Conservation (phyloP, 1,140 invertebrate species). For the Phenacoccus solenopsis region DNA sequence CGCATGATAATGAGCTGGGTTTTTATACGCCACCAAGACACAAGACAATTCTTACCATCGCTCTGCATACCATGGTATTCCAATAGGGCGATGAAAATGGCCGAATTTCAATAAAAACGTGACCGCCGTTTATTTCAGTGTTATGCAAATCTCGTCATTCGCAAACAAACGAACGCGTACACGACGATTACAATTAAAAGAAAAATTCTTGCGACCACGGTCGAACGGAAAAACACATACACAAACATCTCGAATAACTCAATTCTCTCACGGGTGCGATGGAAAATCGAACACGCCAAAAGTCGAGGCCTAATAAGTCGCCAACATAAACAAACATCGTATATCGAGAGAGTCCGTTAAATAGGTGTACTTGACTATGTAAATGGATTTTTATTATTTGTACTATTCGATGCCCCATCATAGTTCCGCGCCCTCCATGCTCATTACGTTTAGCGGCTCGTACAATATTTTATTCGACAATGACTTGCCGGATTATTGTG, state of each 20-base stretch:
- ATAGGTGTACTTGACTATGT: constrained; percentile 11
- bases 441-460: background rate
- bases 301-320: constrained; percentile 5
- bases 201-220: too few relatives aligned
- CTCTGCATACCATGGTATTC: too few relatives aligned
- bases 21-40: too few relatives aligned
- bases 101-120: background rate
- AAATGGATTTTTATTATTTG: background rate
- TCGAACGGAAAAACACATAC: too few relatives aligned
- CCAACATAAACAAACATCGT: constrained; percentile 9
- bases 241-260: too few relatives aligned
- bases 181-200: too few relatives aligned
- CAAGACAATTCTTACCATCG: background rate
- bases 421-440: background rate
- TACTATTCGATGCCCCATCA: background rate
- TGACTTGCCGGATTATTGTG: constrained; percentile 15
- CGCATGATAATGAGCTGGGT: too few relatives aligned
- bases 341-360: background rate
- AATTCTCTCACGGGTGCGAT: background rate
- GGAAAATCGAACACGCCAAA: background rate
- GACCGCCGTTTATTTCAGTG: background rate
- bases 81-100: too few relatives aligned
- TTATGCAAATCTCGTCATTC: background rate
- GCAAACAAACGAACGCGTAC: background rate
- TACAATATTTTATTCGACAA: constrained; percentile 1